A percentile compares a stretch with the other conserved stretches of the same genome.
Conservation (phyloP, 2,888 invertebrate genomes). For the Graphium colonna region DNA sequence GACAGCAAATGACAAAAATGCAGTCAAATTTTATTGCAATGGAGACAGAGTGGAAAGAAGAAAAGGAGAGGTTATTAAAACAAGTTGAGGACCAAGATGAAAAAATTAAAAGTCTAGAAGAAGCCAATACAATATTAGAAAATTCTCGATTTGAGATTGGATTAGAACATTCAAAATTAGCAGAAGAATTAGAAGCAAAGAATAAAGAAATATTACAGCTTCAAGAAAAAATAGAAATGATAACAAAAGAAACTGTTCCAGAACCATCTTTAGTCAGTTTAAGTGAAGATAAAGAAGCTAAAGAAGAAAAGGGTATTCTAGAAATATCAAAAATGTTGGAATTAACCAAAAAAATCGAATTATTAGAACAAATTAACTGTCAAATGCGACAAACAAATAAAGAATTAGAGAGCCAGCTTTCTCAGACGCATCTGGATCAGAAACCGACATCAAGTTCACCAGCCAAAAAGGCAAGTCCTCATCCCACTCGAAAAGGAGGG, state of each 20-base stretch:
- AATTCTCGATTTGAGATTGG: conserved; percentile 72
- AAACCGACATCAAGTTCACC: conserved; percentile 49
- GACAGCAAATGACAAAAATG: conserved; percentile 89
- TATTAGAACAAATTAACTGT: conserved; percentile 73
- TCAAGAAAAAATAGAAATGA: conserved; percentile 48
- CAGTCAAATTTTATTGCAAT: conserved; percentile 87
- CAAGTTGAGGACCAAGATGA: conserved; percentile 79
- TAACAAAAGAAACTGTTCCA: conserved; percentile 33
- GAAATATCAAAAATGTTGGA: conserved; percentile 67
- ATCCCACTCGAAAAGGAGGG: conserved; percentile 61
- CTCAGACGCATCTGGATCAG: conserved; percentile 46
- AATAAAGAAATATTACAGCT: conserved; percentile 62
- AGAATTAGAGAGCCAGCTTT: conserved; percentile 75
- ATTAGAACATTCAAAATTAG: conserved; percentile 74
- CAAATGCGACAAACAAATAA: conserved; percentile 76
- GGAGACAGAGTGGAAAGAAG: conserved; percentile 85
- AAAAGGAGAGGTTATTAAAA: conserved; percentile 78
- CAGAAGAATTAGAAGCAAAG: conserved; percentile 74
- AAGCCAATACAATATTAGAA: conserved; percentile 76
- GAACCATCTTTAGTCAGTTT: conserved; percentile 18
- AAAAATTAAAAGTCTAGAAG: conserved; percentile 77
- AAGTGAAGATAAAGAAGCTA: conserved; percentile 57
- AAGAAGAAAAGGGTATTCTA: conserved; percentile 80
- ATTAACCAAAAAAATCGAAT: conserved; percentile 71
- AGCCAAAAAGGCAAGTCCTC: conserved; percentile 61